Conservation (phyloP, 2,113 vertebrate genomes). For the Alaudala cheleensis region DNA sequence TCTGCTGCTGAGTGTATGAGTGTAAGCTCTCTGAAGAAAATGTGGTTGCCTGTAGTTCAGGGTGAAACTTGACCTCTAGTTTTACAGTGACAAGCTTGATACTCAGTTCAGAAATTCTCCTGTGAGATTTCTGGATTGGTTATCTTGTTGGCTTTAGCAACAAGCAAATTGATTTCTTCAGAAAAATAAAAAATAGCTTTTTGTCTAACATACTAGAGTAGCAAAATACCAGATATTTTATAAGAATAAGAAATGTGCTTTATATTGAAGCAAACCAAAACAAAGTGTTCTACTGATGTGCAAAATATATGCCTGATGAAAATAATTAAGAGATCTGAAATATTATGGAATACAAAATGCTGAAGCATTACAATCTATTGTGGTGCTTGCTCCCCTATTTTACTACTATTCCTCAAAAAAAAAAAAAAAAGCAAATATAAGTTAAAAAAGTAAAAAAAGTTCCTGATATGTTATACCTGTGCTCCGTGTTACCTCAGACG, state of each 20-base stretch:
- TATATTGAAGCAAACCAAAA: not conserved
- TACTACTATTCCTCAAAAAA: not conserved
- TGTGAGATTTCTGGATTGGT: not conserved
- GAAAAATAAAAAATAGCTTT: not conserved
- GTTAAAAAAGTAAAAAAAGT: not conserved
- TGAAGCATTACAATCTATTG: not conserved
- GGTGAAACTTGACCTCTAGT: not conserved
- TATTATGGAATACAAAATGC: not conserved
- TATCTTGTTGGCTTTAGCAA: not conserved
- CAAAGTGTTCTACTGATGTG: not conserved
- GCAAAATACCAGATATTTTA: not conserved
- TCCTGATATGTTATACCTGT: not conserved
- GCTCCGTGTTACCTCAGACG: not conserved
- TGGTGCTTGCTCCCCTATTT: not conserved
- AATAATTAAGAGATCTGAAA: not conserved
- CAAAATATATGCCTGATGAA: not conserved
- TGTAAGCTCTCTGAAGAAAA: conserved; percentile 8
- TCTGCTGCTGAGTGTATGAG: not conserved
- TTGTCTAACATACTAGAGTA: not conserved
- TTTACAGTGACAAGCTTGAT: not conserved
- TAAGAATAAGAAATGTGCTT: not conserved
- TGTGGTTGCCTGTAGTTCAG: not conserved
- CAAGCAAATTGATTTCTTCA: not conserved
- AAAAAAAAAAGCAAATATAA: not conserved
- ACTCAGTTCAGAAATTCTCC: not conserved